These are phyloP conservation scores for Epizoanthus ramosus DNA, from an alignment of 92 coral and sea anemone genomes.

Conservation along the genomic window DNA sequence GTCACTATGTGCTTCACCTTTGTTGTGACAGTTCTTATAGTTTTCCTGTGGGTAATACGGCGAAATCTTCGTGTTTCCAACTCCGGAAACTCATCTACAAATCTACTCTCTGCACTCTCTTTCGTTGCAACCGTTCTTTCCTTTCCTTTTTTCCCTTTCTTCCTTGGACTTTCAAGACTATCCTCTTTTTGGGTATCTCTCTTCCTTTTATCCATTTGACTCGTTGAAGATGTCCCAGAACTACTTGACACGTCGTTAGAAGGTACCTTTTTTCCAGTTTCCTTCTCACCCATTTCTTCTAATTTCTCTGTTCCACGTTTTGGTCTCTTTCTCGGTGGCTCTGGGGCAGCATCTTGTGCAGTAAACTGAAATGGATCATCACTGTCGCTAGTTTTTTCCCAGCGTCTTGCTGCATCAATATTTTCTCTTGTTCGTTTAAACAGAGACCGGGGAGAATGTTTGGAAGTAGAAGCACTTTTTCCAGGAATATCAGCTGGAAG, in stretches of 20 bases:
- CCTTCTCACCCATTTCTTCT: background rate
- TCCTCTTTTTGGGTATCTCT: background rate
- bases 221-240: background rate
- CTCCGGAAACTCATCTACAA: constrained; percentile 21
- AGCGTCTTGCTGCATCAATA: constrained; percentile 2
- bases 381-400: constrained; percentile 32
- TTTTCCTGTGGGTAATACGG: constrained; percentile 60
- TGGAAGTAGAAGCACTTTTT: constrained; percentile 18
- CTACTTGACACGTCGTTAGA: background rate
- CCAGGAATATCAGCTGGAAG: constrained; percentile 31
- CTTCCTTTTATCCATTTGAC: constrained; percentile 3
- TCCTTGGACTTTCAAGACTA: background rate
- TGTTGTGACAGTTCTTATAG: constrained; percentile 63
- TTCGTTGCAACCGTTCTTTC: background rate
- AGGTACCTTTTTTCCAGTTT: background rate
- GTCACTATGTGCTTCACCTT: constrained; percentile 59
- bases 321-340: constrained; percentile 48
- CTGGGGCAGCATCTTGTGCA: constrained; percentile 63
- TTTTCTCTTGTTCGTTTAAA: constrained; percentile 62
- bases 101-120: background rate
- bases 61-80: constrained; percentile 40
- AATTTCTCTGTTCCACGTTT: constrained; percentile 24
- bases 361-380: constrained; percentile 78
- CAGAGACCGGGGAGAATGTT: constrained; percentile 54
- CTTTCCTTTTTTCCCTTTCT: constrained; percentile 16